phyloP scores from a whole-genome alignment of 1,140 invertebrate species.

The Caerostris darwini region DNA sequence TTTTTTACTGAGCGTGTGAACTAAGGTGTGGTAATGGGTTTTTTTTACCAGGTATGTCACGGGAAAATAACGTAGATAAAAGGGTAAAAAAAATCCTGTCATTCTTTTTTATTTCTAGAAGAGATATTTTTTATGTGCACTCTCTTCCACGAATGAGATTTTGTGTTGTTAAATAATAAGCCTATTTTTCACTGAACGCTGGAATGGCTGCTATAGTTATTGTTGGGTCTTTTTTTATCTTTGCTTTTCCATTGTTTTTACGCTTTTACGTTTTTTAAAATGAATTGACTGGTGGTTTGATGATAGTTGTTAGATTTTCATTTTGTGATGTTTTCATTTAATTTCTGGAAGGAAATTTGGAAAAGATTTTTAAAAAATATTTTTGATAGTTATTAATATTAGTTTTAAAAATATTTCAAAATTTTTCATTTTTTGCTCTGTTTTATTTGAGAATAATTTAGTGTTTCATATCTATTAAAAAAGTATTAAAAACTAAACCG shows the following conservation, averaged over 20 bases:
- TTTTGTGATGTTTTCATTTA: background rate
- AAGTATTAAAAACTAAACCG: too few relatives aligned
- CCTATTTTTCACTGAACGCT: background rate
- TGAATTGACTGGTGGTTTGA: background rate
- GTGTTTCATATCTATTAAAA: too few relatives aligned
- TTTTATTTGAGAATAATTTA: too few relatives aligned
- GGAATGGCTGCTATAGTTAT: background rate
- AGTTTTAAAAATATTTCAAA: background rate
- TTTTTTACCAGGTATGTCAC: slow-evolving; percentile 31
- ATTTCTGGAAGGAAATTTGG: background rate
- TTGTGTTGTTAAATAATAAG: slow-evolving; percentile 15
- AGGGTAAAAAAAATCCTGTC: background rate
- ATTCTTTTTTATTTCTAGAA: background rate
- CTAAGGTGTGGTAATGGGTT: slow-evolving; percentile 45
- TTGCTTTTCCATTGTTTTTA: background rate
- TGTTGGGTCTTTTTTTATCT: background rate
- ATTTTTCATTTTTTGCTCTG: too few relatives aligned
- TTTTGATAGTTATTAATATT: background rate
- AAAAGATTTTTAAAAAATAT: too few relatives aligned
- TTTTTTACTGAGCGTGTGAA: background rate
- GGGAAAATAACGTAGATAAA: slow-evolving; percentile 20
- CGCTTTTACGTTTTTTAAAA: background rate
- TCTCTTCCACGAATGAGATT: slow-evolving; percentile 17
- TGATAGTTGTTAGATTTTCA: background rate
- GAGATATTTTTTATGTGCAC: background rate